Evolutionary conservation across 2,888 invertebrate species (phyloP).

Genomic region (Acleris laterana): DNA sequence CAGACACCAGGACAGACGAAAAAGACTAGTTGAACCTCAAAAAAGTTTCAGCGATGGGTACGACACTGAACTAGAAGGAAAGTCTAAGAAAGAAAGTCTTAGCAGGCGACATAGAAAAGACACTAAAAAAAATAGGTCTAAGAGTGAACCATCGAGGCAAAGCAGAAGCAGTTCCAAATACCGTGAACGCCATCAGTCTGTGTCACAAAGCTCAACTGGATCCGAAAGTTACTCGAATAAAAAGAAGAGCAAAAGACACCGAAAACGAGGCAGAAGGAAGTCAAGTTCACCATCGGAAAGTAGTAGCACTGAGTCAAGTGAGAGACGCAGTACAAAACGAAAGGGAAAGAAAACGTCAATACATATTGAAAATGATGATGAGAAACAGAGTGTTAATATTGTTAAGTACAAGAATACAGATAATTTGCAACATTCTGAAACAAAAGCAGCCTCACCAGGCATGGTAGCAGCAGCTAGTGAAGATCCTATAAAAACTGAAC

Average conservation of each 20-base stretch:
- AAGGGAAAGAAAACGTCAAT: slow-evolving; percentile 79
- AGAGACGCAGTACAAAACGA: slow-evolving; percentile 69
- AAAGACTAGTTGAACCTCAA: slow-evolving; percentile 64
- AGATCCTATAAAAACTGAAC: slow-evolving; percentile 55
- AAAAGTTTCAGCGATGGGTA: slow-evolving; percentile 82
- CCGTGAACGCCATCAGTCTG: slow-evolving; percentile 60
- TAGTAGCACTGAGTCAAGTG: slow-evolving; percentile 75
- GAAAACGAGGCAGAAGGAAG: slow-evolving; percentile 72
- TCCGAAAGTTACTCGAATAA: slow-evolving; percentile 66
- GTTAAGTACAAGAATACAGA: slow-evolving; percentile 69
- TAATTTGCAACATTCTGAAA: slow-evolving; percentile 49
- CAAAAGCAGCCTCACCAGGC: slow-evolving; percentile 49
- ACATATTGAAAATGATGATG: slow-evolving; percentile 71
- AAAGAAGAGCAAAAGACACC: slow-evolving; percentile 71
- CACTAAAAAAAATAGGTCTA: slow-evolving; percentile 74
- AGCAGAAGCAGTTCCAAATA: slow-evolving; percentile 61
- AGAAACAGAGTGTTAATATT: slow-evolving; percentile 78
- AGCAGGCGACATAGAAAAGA: slow-evolving; percentile 57
- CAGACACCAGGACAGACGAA: slow-evolving; percentile 65
- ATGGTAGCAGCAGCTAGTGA: slow-evolving; percentile 41
- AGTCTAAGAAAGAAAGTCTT: slow-evolving; percentile 52
- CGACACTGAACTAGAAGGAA: slow-evolving; percentile 70
- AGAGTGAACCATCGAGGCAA: slow-evolving; percentile 74
- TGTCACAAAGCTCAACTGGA: slow-evolving; percentile 67
- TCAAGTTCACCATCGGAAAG: slow-evolving; percentile 72